phyloP scores from a whole-genome alignment of 2,113 vertebrate genomes.

The human region GRCh38 chr7:103624501-103625000 shows the following conservation, averaged over 20 bases:
- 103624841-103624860: neutral
- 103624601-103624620: no score
- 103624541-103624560: no score
- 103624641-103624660: no score
- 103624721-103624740: neutral
- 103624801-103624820: conserved; percentile 15
- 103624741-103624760: conserved; percentile 10
- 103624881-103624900: neutral
- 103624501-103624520: no score
- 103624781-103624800: neutral
- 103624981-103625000: conserved; percentile 32
- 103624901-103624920: neutral
- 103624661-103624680: no score
- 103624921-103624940: neutral
- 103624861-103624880: neutral
- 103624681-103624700: no score
- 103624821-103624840: neutral
- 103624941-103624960: neutral
- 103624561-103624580: no score
- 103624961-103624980: neutral
- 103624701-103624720: no score
- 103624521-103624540: no score
- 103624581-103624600: no score
- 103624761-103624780: neutral
- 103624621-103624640: no score